Evolutionary conservation across 2,113 vertebrate genomes (phyloP).

Genomic region (Speoplatyrhinus poulsoni): DNA sequence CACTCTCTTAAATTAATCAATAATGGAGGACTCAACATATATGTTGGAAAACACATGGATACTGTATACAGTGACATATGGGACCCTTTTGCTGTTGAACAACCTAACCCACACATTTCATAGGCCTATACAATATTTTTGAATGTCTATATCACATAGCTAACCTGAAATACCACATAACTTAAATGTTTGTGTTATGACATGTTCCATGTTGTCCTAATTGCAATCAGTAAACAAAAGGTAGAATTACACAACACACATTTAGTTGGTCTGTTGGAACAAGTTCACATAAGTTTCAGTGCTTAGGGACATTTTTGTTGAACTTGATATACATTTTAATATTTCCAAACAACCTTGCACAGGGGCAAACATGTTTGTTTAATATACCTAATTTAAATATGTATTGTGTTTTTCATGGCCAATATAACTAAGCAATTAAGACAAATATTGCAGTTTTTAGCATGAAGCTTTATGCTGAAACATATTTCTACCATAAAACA

Average conservation of each 20-base stretch:
- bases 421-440: no score
- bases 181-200: slow-evolving; percentile 14
- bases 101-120: slow-evolving; percentile 39
- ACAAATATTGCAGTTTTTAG: not conserved
- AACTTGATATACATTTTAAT: not conserved
- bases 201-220: slow-evolving; percentile 30
- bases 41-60: slow-evolving; percentile 34
- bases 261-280: slow-evolving; percentile 19
- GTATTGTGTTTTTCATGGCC: not conserved
- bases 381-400: no score
- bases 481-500: not conserved
- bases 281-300: not conserved
- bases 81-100: slow-evolving; percentile 39
- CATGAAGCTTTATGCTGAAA: not conserved
- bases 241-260: slow-evolving; percentile 1
- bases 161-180: not conserved
- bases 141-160: not conserved
- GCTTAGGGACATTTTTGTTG: not conserved
- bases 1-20: not conserved
- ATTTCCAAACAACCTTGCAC: not conserved
- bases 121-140: slow-evolving; percentile 20
- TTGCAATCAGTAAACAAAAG: slow-evolving; percentile 40
- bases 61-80: slow-evolving; percentile 38
- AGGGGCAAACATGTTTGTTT: not conserved
- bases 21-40: slow-evolving; percentile 14